Base-by-base conservation (phyloP, 1,140 invertebrate species). In the Pseudomyrmex sp. region DNA sequence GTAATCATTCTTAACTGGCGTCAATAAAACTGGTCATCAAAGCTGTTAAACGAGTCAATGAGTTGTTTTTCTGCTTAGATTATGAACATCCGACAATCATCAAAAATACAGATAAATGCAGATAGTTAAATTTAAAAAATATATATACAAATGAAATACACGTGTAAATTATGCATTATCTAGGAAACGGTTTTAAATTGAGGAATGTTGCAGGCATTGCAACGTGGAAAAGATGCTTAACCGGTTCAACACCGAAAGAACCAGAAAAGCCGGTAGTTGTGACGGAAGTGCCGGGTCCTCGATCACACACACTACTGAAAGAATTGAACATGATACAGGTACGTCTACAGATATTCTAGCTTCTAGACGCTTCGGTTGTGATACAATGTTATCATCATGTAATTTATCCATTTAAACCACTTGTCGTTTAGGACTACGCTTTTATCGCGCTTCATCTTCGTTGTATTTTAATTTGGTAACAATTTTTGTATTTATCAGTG, bases 281-380 rank as follows among this genome's bases (percentile, higher is more conserved):
- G 26, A 97, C 96, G 1, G 91, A 94, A 48, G 92, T 97, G 82
- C 97, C 97, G 4, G 97, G 97, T n/a, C 97, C 97, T 13, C 95
- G 95, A 82, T 96, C 96, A 0, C 93, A 95, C 74, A 91, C 94
- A 85, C 92, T 97, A 10, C 91, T 95, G 0, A 90, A 95, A 18
- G 94, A 97, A 89, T 93, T 97, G 9, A 95, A 94, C 76, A 89
- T 92, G 68, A 93, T 96, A 35, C 95, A 95, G 90, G 95, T 95
- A 91, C 63, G 84, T 72, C 58, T 10, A 35, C 5, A 35, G 0
- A 35, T 35, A 35, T 35, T 35, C 35, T 35, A 7, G 5, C 5
- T 35, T 35, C 35, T 7, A 35, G 10, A 54, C 5, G 18, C 23
- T 65, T 59, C 2, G 3, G 50, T 20, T 66, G 56, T 61, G 46